Percentiles rank a stretch among this genome's conserved stretches.
phyloP scores from a whole-genome alignment of 2,113 vertebrate genomes.

The Heterochromis multidens region DNA sequence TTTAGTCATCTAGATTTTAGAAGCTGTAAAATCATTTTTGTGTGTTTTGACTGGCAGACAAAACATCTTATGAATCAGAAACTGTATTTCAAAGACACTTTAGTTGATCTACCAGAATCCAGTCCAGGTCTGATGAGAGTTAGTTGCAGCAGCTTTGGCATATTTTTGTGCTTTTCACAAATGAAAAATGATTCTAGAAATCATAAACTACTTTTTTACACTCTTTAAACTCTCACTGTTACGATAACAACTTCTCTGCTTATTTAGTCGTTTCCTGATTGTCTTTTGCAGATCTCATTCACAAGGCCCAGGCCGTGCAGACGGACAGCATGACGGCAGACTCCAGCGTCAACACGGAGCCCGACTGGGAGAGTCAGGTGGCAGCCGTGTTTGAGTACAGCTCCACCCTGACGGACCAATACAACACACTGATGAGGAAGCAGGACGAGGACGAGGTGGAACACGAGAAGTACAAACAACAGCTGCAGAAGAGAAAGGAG shows the following conservation, averaged over 20 bases:
- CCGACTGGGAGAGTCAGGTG: constrained; percentile 53
- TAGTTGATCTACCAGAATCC: not conserved
- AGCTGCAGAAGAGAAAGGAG: constrained; percentile 50
- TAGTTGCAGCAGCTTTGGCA: not conserved
- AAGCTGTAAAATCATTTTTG: not conserved
- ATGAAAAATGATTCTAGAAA: accelerated
- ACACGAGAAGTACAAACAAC: not conserved
- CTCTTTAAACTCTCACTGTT: not conserved
- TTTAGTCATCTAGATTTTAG: too few relatives aligned
- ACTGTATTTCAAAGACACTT: not conserved
- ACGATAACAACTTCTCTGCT: accelerated
- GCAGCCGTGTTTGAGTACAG: constrained; percentile 6
- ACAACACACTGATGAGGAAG: not conserved
- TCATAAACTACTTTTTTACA: not conserved
- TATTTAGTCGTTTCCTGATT: not conserved
- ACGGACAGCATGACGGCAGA: constrained; percentile 2
- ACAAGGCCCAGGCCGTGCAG: constrained; percentile 26
- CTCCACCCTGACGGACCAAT: not conserved
- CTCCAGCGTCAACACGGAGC: constrained; percentile 22
- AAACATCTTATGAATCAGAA: not conserved
- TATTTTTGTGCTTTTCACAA: not conserved
- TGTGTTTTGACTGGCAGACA: accelerated
- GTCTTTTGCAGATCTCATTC: not conserved
- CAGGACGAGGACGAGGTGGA: constrained; percentile 19
- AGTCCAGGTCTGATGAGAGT: accelerated